These are phyloP conservation scores for Nysson spinosus DNA, from an alignment of 2,888 invertebrate genomes.

Conservation along the genomic window DNA sequence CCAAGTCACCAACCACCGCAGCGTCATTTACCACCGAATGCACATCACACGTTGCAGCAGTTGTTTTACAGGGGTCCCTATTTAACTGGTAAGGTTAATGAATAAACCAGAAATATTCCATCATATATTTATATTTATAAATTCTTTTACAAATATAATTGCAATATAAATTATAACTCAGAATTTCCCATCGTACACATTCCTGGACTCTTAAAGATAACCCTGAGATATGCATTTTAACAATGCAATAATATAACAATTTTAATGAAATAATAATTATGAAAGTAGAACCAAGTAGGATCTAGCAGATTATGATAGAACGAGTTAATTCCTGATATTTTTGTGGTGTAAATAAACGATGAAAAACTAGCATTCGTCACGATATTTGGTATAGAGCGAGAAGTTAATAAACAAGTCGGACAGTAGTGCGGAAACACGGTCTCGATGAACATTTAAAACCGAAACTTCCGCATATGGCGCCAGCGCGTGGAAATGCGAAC, in stretches of 20 bases:
- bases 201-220: too few relatives aligned
- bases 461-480: constrained; percentile 64
- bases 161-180: too few relatives aligned
- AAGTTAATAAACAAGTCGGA: constrained; percentile 56
- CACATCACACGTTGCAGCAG: constrained; percentile 81
- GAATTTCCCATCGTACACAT: too few relatives aligned
- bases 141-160: too few relatives aligned
- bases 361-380: constrained; percentile 3
- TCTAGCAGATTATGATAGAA: background rate
- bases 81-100: constrained; percentile 83
- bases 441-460: constrained; percentile 66
- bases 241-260: too few relatives aligned
- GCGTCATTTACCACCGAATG: constrained; percentile 73
- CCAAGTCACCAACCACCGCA: constrained; percentile 76
- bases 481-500: constrained; percentile 58
- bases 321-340: background rate
- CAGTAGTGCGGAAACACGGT: constrained; percentile 49
- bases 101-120: constrained; percentile 4
- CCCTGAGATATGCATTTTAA: too few relatives aligned
- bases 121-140: background rate
- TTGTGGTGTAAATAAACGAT: background rate
- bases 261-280: too few relatives aligned
- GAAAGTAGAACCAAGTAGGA: too few relatives aligned
- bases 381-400: constrained; percentile 1
- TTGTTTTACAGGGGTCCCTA: constrained; percentile 90